These are phyloP conservation scores for Setophaga petechia DNA, from an alignment of 2,113 vertebrate species.

Conservation along the genomic window DNA sequence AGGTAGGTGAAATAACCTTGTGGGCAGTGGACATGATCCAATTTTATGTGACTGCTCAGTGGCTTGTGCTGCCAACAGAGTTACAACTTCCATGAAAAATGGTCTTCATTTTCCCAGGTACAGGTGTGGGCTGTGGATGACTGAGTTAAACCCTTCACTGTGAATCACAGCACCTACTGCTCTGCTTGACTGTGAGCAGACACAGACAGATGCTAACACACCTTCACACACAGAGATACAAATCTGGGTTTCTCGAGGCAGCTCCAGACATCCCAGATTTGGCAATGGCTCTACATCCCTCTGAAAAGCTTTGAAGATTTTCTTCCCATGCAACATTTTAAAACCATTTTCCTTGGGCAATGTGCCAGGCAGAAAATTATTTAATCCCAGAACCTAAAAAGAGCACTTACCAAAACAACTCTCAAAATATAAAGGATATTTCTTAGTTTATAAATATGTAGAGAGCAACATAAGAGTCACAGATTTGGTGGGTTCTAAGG, in stretches of 20 bases:
- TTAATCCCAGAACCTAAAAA: constrained; percentile 28
- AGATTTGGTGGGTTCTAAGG: not conserved
- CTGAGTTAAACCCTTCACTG: not conserved
- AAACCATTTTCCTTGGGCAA: not conserved
- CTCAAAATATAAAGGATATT: not conserved
- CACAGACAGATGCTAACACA: not conserved
- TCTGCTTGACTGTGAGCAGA: not conserved
- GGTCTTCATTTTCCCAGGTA: not conserved
- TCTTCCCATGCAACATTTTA: not conserved
- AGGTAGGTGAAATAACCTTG: not conserved
- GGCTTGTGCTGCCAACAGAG: not conserved
- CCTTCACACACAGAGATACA: not conserved
- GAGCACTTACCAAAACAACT: not conserved
- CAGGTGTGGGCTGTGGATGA: not conserved
- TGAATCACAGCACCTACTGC: not conserved
- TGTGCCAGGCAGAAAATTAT: not conserved
- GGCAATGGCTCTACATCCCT: not conserved
- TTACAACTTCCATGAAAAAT: not conserved
- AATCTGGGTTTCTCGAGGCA: not conserved
- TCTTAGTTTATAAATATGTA: constrained; percentile 1
- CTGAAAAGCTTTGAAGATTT: not conserved
- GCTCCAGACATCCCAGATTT: not conserved
- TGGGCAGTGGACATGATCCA: not conserved
- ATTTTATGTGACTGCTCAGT: not conserved
- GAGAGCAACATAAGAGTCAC: not conserved